Evolutionary conservation across 1,140 invertebrate species (phyloP).

Genomic region (Xylocopa sonorina): DNA sequence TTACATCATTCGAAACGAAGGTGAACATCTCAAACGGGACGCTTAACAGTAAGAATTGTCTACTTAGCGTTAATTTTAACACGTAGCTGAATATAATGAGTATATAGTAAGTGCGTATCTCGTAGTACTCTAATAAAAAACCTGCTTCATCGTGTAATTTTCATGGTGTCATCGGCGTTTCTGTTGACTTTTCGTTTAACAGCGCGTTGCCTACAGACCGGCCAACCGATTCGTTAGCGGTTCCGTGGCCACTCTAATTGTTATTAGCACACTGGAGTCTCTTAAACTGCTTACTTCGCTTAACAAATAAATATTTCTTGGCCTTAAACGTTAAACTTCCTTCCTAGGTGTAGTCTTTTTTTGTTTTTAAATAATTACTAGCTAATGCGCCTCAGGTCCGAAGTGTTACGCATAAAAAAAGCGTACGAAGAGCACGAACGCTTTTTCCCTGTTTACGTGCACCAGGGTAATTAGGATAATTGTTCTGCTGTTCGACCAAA

Average conservation of each 20-base stretch:
- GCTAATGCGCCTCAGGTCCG: conserved; percentile 8
- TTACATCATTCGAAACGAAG: not conserved
- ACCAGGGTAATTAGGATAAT: not conserved
- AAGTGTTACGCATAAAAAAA: not conserved
- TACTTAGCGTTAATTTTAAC: conserved; percentile 63
- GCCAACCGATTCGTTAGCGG: conserved; percentile 13
- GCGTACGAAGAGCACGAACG: conserved; percentile 13
- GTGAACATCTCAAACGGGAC: conserved; percentile 45
- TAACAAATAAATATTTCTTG: conserved; percentile 51
- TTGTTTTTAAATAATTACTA: conserved; percentile 45
- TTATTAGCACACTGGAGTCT: conserved; percentile 25
- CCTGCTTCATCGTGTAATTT: conserved; percentile 7
- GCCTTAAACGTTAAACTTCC: conserved; percentile 30
- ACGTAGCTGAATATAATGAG: conserved; percentile 46
- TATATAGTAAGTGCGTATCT: conserved; percentile 45
- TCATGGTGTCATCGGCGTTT: conserved; percentile 3
- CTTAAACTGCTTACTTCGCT: conserved; percentile 15
- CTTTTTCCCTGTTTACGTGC: not conserved
- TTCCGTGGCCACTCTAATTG: not conserved
- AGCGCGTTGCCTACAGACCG: not conserved
- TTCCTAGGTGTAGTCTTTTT: conserved; percentile 33
- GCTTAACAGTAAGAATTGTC: conserved; percentile 67
- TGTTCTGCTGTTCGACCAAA: conserved; percentile 24
- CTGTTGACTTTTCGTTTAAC: conserved; percentile 17
- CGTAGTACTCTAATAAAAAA: conserved; percentile 35